Base-by-base conservation (phyloP, 2,888 invertebrate genomes). In the Neocrepidodera transversa region DNA sequence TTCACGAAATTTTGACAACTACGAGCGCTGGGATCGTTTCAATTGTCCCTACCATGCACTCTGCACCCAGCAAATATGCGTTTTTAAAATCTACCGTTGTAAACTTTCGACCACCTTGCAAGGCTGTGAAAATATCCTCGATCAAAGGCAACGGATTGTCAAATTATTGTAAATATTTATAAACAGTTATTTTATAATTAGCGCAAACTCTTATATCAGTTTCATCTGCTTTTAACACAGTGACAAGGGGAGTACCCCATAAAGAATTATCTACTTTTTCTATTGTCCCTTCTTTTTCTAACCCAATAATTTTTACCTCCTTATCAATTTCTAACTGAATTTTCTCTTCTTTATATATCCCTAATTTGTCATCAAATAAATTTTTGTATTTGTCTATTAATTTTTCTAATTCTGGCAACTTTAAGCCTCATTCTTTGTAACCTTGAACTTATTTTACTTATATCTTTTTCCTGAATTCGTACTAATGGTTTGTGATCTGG, bases 111-210 rank as follows among this genome's bases (percentile, higher is more conserved):
- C n/a, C n/a, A n/a, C n/a, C n/a, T n/a, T n/a, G n/a, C n/a, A n/a
- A n/a, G n/a, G 56, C 49, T 11, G 18, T 28, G 42, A 56, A 56
- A 40, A 56, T 56, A 38, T 56, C 49, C 13, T 56, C 49, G 23
- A 56, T 40, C 8, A 17, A 8, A 1, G 56, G 42, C n/a, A 56
- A 20, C 1, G 58, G 43, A 30, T 58, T 35, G 30, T 58, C 51
- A 16, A 35, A 50, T 35, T 58, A 32, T 48, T 48, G 53, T 28
- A 59, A 48, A 70, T 56, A n/a, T n/a, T n/a, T n/a, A n/a, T n/a
- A n/a, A n/a, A n/a, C n/a, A n/a, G n/a, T n/a, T n/a, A n/a, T n/a
- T 55, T 69, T 70, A 48, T 71, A 71, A 51, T 70, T 67, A 10
- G 59, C 67, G 20, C 66, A 68, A 11, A 60, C 48, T 17, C 53